Evolutionary conservation across 2,113 vertebrate species (phyloP), one percentile per base, ranked within the genome.

Genomic region (Cinclus mexicanus): DNA sequence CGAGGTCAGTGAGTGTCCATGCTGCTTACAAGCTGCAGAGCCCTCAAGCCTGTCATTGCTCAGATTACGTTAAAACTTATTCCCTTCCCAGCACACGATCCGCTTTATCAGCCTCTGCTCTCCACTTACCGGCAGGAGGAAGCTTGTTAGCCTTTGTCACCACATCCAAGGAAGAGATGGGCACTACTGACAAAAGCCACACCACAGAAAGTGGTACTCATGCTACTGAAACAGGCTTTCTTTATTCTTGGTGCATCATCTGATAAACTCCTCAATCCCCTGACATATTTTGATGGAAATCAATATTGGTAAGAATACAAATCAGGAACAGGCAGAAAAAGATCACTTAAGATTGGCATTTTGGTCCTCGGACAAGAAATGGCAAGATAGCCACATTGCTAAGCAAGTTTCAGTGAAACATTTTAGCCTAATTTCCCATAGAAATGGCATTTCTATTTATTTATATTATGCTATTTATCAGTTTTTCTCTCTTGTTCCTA

Each of bases 21-120:
- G 53, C 84, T 81, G 79, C 75, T 96, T 96, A 86, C 63, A 93
- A 92, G 90, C 89, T 94, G 81, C 95, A 92, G 92, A 96, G 80
- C 92, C 59, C 74, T 95, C 83, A 63, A 91, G 79, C 57, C 91
- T 96, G 87, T 95, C 83, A 83, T 65, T 94, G 90, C 93, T 78
- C 71, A 72, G 61, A 91, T 95, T 92, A 92, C 53, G 95, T 93
- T 78, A 88, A 92, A 93, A 68, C 41, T 72, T 87, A 70, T 80
- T 93, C 89, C 29, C 49, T 90, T 78, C 68, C 26, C 47, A 83
- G 63, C 31, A 59, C 56, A 92, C 0, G 3, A 87, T 76, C 52
- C 35, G 33, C 61, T 90, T 91, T 83, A 94, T 67, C 79, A 89
- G 55, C 57, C 74, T 44, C 52, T 81, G 59, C 84, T 93, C 61